phyloP scores from a whole-genome alignment of 2,888 invertebrate species.

The Agrochola litura region DNA sequence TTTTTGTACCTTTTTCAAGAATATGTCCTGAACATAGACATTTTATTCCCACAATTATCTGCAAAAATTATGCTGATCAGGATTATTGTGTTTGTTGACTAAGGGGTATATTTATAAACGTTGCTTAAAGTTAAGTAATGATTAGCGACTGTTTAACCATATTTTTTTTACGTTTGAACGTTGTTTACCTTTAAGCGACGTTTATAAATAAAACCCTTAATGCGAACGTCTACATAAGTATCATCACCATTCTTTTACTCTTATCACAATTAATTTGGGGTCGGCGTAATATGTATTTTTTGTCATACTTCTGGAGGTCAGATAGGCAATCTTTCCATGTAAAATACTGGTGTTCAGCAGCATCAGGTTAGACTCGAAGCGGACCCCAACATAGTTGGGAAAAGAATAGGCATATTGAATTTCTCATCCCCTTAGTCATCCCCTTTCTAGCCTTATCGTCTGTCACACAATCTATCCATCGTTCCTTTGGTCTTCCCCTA shows the following conservation, averaged over 20 bases:
- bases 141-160: too few species aligned
- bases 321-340: too few species aligned
- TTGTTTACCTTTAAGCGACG: too few species aligned
- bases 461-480: neutral
- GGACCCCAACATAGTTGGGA: neutral
- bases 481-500: neutral
- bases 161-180: too few species aligned
- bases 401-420: neutral
- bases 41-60: neutral
- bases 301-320: too few species aligned
- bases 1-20: neutral
- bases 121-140: too few species aligned
- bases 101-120: neutral
- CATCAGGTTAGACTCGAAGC: too few species aligned
- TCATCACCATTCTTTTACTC: neutral
- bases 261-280: too few species aligned
- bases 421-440: neutral
- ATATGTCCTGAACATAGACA: neutral
- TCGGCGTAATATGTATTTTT: too few species aligned
- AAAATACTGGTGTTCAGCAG: too few species aligned
- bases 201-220: too few species aligned
- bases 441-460: neutral
- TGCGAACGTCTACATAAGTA: neutral
- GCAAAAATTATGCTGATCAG: neutral
- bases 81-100: neutral